Base-by-base conservation (phyloP, 2,113 vertebrate species). In the Corvus cornix region DNA sequence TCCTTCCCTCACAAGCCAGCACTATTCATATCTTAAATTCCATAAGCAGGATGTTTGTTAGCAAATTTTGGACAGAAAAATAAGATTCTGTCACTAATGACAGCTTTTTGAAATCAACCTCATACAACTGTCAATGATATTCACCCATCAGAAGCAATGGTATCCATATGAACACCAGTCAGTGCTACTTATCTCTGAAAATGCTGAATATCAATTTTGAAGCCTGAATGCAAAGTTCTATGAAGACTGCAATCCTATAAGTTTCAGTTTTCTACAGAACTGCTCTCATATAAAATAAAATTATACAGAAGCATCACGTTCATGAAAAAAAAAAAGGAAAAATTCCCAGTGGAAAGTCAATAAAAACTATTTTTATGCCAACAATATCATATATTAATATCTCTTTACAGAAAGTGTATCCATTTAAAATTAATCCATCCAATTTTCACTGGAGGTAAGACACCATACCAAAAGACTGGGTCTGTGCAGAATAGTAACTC, bases 11-110 rank as follows among this genome's bases (percentile, higher is more conserved):
- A 51, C 43, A 88, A 90, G 52, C 24, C 87, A 90, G 48, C 20
- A 44, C 18, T 59, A 56, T 41, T 90, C 63, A 56, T 33, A 27
- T 83, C 79, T 94, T 83, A 83, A 93, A 85, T 74, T 93, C 52
- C 41, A 41, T 26, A 39, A 93, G 30, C 51, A 95, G 75, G 56
- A 95, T 80, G 55, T 88, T 69, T 89, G 35, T 35, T 77, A 79
- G 46, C 7, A 80, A 86, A 67, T 88, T 83, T 84, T 90, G 87
- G 51, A 91, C 48, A 48, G 46, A 88, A 90, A 91, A 95, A 41
- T 33, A 77, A 77, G 44, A 63, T 74, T 19, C 19, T 73, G 6
- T 51, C 85, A 67, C 27, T 88, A 69, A 87, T 31, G 35, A 74
- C 72, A 90, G 41, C 35, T 87, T 91, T 69, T 94, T 48, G 27